Evolutionary conservation across 92 coral and sea anemone species (phyloP), one percentile per base, ranked within the genome.

Genomic region (Chrysogorgia sp.): DNA sequence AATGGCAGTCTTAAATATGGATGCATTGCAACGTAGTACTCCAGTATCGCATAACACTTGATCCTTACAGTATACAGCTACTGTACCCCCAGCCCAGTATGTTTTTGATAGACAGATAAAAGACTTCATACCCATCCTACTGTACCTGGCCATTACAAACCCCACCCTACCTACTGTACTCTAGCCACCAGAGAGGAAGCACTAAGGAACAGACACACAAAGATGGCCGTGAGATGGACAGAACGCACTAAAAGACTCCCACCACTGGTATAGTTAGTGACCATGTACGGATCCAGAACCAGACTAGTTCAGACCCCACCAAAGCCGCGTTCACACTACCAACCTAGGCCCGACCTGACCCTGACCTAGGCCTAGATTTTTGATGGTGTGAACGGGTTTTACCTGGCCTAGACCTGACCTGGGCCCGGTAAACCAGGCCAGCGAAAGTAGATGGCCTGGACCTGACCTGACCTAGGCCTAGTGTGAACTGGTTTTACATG

Each of bases 1-100:
- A 2, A 71, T 33, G 90, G 90, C 20, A 72, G 70, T 43, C 92
- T 86, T 0, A 33, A 82, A 75, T n/a, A 86, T 83, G 26, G 62
- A 86, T 58, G 41, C 90, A 5, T 67, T 82, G 0, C 90, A 89
- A 67, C 81, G 61, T 10, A 88, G 90, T 68, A 79, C 82, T 85
- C 10, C 92, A 85, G n/a, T 88, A 68, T 40, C 83, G 84, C 32
- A 88, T 81, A 67, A 85, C 81, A 19, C 85, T 90, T 13, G 88
- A 86, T 69, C 85, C 88, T 34, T 50, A 57, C 74, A 89, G 90
- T 0, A 75, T 69, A 75, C 86, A n/a, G n/a, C n/a, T n/a, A n/a
- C n/a, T n/a, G n/a, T 85, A 13, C 85, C 89, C 49, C 89, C 84
- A n/a, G 89, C 89, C 29, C 84, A 88, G 41, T 88, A 89, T 49